Evolutionary conservation across 1,140 invertebrate species (phyloP).

Genomic region (Geopemphigus sp.): DNA sequence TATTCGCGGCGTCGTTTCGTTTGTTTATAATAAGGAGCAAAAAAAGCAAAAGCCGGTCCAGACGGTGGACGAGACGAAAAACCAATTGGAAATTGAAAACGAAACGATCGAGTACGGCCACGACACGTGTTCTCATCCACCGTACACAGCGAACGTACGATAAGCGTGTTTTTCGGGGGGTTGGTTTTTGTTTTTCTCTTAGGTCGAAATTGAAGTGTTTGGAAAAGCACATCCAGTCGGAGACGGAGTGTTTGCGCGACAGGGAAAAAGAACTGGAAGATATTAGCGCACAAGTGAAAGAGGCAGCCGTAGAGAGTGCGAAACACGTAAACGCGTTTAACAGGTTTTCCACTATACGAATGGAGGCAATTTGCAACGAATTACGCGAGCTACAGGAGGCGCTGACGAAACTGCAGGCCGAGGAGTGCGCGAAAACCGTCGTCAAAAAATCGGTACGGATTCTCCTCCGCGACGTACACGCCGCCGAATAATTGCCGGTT

Average conservation of each 20-base stretch:
- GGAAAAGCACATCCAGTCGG: background rate
- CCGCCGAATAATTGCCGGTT: no score
- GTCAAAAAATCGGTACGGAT: background rate
- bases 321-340: conserved; percentile 14
- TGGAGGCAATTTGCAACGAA: background rate
- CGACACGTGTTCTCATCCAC: no score
- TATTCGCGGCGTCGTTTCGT: no score
- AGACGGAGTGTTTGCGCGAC: background rate
- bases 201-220: background rate
- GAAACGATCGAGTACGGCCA: background rate
- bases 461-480: no score
- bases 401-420: background rate
- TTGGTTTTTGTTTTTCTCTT: no score
- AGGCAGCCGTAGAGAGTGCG: background rate
- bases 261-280: background rate
- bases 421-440: background rate
- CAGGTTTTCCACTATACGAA: background rate
- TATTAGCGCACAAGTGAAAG: background rate
- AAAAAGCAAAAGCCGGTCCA: background rate
- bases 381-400: background rate
- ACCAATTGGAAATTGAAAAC: background rate
- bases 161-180: no score
- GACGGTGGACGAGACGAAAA: background rate
- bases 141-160: background rate
- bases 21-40: conserved; percentile 3